Evolutionary conservation across 2,888 invertebrate species (phyloP).

Genomic region (Rhogogaster chlorosoma): DNA sequence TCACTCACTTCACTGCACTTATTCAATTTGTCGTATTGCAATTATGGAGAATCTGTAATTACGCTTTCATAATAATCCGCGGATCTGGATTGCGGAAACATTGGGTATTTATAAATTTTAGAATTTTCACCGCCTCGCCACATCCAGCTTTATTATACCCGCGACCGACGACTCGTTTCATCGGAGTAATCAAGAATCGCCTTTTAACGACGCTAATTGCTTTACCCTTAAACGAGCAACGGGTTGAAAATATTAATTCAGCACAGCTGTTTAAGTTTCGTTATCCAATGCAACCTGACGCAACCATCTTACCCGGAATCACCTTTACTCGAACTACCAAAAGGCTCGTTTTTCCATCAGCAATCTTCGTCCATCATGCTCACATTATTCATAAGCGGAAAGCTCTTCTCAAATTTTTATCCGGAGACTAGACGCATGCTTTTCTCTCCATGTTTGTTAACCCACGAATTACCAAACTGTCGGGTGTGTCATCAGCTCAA

Average conservation of each 20-base stretch:
- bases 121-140: not conserved
- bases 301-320: constrained; percentile 7
- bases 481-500: not conserved
- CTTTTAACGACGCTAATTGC: constrained; percentile 31
- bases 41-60: not conserved
- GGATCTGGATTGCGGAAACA: constrained; percentile 34
- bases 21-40: constrained; percentile 40
- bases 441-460: not conserved
- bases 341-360: not conserved
- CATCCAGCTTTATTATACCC: not conserved
- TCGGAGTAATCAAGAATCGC: not conserved
- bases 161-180: not conserved
- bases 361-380: not conserved
- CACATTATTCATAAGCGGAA: not conserved
- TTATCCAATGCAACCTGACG: not conserved
- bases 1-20: constrained; percentile 7
- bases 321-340: not conserved
- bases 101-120: constrained; percentile 27
- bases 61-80: not conserved
- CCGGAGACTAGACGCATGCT: not conserved
- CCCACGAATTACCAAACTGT: not conserved
- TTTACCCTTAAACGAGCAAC: not conserved
- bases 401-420: not conserved
- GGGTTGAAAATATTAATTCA: constrained; percentile 28
- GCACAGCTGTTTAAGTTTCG: constrained; percentile 18